Evolutionary conservation across 2,113 vertebrate species (phyloP), one percentile per base, ranked within the genome.

Genomic region (Anoura caudifer): DNA sequence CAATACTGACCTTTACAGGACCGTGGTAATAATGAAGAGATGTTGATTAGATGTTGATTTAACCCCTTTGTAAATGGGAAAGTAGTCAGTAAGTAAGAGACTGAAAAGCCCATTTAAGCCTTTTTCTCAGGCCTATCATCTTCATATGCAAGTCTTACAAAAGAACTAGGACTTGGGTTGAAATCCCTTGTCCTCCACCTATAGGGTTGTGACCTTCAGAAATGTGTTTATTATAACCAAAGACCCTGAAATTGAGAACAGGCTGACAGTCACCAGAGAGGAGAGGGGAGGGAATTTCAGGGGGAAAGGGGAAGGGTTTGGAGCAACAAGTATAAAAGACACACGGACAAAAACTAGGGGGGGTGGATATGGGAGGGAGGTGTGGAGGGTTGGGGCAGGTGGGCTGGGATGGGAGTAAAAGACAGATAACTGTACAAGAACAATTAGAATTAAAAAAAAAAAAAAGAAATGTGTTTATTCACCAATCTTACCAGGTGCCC

Each of bases 401-500:
- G n/a, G n/a, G n/a, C n/a, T n/a, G n/a, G n/a, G n/a, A n/a, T n/a
- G n/a, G n/a, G n/a, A n/a, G n/a, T n/a, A n/a, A n/a, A n/a, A n/a
- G n/a, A n/a, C n/a, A n/a, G n/a, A n/a, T n/a, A n/a, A n/a, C n/a
- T n/a, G n/a, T n/a, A n/a, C n/a, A n/a, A n/a, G n/a, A n/a, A n/a
- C n/a, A n/a, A n/a, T n/a, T n/a, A n/a, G n/a, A n/a, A n/a, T n/a
- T n/a, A n/a, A n/a, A n/a, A n/a, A n/a, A n/a, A n/a, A n/a, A n/a
- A n/a, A n/a, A n/a, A n/a, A 90, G 24, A 69, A 90, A 77, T 28
- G 84, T 79, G 80, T 50, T 80, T 67, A 90, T 47, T 95, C 65
- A 69, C 84, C 80, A 92, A 92, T 88, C n/a, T 86, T 92, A 76
- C 90, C 79, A 67, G 83, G 69, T 28, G 31, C 87, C 81, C 56